Percentiles rank a stretch among this genome's conserved stretches.
Conservation (phyloP, 2,113 vertebrate genomes). For the Planiliza haematocheilus region DNA sequence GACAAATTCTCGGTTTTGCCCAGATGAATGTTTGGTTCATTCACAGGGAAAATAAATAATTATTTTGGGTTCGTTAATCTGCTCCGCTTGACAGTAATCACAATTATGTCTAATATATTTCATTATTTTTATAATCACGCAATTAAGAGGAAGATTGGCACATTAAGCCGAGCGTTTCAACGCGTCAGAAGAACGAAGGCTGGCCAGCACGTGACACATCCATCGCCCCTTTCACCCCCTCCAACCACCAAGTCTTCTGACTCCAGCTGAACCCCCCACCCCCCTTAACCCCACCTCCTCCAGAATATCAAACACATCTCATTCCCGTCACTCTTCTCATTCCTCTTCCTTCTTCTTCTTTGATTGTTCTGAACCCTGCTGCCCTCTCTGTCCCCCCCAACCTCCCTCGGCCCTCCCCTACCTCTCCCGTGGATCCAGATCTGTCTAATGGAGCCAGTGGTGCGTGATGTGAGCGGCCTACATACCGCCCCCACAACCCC, state of each 20-base stretch:
- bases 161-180: background rate
- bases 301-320: constrained; percentile 38
- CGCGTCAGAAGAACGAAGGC: constrained; percentile 5
- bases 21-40: background rate
- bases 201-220: constrained; percentile 27
- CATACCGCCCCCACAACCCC: constrained; percentile 52
- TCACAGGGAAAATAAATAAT: background rate
- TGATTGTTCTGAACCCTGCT: constrained; percentile 34
- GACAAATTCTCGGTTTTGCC: background rate
- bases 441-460: constrained; percentile 61
- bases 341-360: constrained; percentile 27
- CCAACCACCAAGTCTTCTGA: constrained; percentile 15
- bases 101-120: background rate
- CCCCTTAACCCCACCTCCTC: background rate
- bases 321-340: constrained; percentile 29
- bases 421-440: constrained; percentile 25
- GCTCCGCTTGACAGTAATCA: background rate
- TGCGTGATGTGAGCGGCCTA: constrained; percentile 74
- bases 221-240: constrained; percentile 21
- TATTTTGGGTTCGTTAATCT: background rate
- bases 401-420: background rate
- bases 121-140: background rate
- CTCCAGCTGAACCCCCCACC: background rate
- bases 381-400: background rate
- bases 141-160: background rate